A percentile compares a stretch with the other conserved stretches of the same genome.
These are phyloP conservation scores for Tokudaia tokunoshimensis DNA, from an alignment of 2,797 vertebrate genomes.

Conservation along the genomic window DNA sequence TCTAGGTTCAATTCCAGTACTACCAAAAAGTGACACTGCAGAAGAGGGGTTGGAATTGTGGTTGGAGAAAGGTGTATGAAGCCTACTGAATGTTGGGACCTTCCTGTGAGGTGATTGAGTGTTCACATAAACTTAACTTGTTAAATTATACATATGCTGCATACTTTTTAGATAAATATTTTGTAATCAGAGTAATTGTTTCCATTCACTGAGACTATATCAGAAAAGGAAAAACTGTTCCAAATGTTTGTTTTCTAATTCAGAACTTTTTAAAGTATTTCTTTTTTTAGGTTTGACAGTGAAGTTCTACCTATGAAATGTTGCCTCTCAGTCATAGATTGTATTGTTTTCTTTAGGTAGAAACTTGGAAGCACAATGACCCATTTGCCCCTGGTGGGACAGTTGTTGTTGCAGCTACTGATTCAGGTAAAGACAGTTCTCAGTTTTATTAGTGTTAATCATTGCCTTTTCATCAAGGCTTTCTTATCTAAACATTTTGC, in stretches of 20 bases:
- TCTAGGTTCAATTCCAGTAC: background rate
- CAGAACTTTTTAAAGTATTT: background rate
- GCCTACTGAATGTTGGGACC: background rate
- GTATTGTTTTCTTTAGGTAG: conserved; percentile 89
- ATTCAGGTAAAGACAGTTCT: conserved; percentile 91
- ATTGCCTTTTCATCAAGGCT: conserved; percentile 13
- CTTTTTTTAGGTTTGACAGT: background rate
- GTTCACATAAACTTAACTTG: conserved; percentile 49
- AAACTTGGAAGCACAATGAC: conserved; percentile 92
- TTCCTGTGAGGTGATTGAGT: background rate
- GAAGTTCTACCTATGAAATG: conserved; percentile 23
- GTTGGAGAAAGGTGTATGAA: background rate
- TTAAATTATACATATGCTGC: conserved; percentile 52
- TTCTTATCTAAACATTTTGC: conserved; percentile 35
- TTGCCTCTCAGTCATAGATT: conserved; percentile 68
- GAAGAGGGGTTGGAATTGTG: background rate
- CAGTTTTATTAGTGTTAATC: conserved; percentile 11
- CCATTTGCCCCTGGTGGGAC: conserved; percentile 98
- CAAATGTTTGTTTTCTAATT: conserved; percentile 43
- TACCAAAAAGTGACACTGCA: background rate
- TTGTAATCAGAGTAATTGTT: conserved; percentile 45
- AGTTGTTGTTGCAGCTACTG: conserved; percentile 91
- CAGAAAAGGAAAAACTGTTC: background rate
- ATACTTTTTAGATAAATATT: conserved; percentile 31
- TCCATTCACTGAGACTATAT: conserved; percentile 59